These are phyloP conservation scores for Nymphalis urticae DNA, from an alignment of 2,888 invertebrate species.

Conservation along the genomic window DNA sequence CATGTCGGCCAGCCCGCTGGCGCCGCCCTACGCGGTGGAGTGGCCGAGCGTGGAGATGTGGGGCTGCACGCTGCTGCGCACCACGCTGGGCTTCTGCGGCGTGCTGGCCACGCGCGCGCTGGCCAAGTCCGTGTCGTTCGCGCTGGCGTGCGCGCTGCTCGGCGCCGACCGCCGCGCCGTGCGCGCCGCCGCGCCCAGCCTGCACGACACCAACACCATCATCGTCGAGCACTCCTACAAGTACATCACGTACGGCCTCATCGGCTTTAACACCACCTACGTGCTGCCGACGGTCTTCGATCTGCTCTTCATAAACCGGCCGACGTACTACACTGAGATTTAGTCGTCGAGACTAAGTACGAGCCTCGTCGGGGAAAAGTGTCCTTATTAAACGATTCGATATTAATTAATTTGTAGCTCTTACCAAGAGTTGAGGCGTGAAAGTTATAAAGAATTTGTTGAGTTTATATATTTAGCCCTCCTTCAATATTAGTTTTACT, in stretches of 20 bases:
- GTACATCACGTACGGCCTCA: conserved; percentile 89
- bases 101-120: conserved; percentile 86
- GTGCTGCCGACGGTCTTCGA: conserved; percentile 89
- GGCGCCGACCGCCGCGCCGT: conserved; percentile 85
- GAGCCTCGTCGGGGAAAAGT: not conserved
- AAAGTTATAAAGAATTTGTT: not conserved
- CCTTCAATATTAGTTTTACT: not conserved
- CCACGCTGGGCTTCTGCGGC: conserved; percentile 88
- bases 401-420: not conserved
- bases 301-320: conserved; percentile 88
- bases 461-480: not conserved
- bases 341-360: conserved; percentile 52
- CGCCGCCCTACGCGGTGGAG: conserved; percentile 88
- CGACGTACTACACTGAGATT: conserved; percentile 92
- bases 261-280: conserved; percentile 90
- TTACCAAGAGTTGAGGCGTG: not conserved
- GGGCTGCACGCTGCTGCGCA: conserved; percentile 85
- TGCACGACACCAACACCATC: conserved; percentile 86
- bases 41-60: conserved; percentile 90
- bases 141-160: conserved; percentile 85
- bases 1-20: conserved; percentile 80
- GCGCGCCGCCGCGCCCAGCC: conserved; percentile 83
- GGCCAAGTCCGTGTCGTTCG: conserved; percentile 86
- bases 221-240: conserved; percentile 91
- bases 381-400: not conserved